Evolutionary conservation across 2,113 vertebrate genomes (phyloP).

Genomic region (Odontophorus gujanensis): DNA sequence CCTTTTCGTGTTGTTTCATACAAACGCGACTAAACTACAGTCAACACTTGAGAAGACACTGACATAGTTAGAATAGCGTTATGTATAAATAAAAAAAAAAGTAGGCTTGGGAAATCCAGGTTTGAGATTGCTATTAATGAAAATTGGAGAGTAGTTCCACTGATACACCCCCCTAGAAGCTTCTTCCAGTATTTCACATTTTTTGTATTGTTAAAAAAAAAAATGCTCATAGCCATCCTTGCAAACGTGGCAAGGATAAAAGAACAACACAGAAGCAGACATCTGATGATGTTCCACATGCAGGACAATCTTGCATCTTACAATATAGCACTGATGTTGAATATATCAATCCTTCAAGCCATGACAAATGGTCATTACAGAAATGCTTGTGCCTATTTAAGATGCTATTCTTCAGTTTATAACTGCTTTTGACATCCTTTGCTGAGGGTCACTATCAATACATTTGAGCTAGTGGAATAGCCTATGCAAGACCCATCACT

Average conservation of each 20-base stretch:
- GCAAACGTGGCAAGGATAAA: neutral
- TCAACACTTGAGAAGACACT: neutral
- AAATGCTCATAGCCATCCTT: neutral
- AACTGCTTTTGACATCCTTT: constrained; percentile 29
- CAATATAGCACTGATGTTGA: neutral
- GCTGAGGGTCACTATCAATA: constrained; percentile 29
- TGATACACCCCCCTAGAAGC: neutral
- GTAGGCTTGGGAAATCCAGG: neutral
- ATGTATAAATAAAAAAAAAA: neutral
- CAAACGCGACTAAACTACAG: neutral
- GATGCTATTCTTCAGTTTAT: constrained; percentile 19
- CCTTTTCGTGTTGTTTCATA: neutral
- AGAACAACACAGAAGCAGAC: neutral
- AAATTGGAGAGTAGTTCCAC: neutral
- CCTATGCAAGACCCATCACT: neutral
- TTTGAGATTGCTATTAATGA: neutral
- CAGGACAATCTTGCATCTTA: neutral
- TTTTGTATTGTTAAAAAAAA: neutral
- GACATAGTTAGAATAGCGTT: neutral
- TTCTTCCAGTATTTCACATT: neutral
- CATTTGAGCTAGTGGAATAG: neutral
- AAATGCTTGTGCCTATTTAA: constrained; percentile 12
- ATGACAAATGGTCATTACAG: neutral
- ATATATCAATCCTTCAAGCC: neutral
- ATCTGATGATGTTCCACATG: neutral